phyloP scores from a whole-genome alignment of 1,140 invertebrate species.

The Macrocentrus cingulum region DNA sequence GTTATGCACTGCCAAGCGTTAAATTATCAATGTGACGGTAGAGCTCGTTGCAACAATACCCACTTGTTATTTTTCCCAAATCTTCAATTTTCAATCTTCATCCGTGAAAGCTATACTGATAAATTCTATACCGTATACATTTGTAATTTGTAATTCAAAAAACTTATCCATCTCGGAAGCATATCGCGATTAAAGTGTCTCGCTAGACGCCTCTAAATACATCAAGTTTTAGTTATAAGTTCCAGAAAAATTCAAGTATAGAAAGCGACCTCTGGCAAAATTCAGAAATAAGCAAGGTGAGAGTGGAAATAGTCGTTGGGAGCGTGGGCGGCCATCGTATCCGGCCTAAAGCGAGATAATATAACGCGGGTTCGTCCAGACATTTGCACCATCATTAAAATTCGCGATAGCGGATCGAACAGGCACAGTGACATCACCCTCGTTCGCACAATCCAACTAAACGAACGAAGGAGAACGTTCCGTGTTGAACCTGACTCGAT shows the following conservation, averaged over 20 bases:
- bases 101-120: too few relatives aligned
- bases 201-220: too few relatives aligned
- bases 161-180: too few relatives aligned
- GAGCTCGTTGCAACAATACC: background rate
- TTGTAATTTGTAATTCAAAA: too few relatives aligned
- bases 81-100: too few relatives aligned
- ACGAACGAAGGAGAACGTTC: conserved; percentile 47
- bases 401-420: conserved; percentile 61
- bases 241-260: background rate
- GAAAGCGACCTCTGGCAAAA: background rate
- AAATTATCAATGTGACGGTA: conserved; percentile 16
- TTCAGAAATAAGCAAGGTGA: conserved; percentile 3
- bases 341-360: conserved; percentile 59
- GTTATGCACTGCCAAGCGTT: conserved; percentile 19
- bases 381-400: conserved; percentile 62
- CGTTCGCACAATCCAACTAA: conserved; percentile 55
- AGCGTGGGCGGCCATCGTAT: conserved; percentile 57
- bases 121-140: too few relatives aligned
- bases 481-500: conserved; percentile 35
- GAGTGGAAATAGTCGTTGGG: conserved; percentile 23
- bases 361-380: conserved; percentile 54
- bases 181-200: too few relatives aligned
- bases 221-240: too few relatives aligned
- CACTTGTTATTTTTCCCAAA: conserved; percentile 1
- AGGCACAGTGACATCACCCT: conserved; percentile 56